Evolutionary conservation across 2,113 vertebrate species (phyloP).

Genomic region (Tursiops truncatus): DNA sequence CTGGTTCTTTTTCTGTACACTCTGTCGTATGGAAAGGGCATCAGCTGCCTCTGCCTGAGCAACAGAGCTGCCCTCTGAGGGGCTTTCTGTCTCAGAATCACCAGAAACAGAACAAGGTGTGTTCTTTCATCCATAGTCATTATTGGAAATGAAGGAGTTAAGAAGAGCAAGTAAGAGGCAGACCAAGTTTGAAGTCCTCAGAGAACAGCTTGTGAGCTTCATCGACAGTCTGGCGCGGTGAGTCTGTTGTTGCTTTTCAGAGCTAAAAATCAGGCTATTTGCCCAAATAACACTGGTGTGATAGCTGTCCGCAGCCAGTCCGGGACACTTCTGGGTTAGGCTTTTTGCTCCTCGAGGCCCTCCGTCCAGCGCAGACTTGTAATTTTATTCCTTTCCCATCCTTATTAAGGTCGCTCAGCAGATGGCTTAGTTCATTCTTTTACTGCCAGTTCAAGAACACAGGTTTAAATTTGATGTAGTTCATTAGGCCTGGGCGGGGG

Average conservation of each 20-base stretch:
- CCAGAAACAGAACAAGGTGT: slow-evolving; percentile 32
- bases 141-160: slow-evolving; percentile 94
- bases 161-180: slow-evolving; percentile 89
- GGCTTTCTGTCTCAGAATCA: slow-evolving; percentile 48
- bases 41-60: neutral
- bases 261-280: neutral
- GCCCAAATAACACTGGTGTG: neutral
- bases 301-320: neutral
- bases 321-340: neutral
- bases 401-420: slow-evolving; percentile 29
- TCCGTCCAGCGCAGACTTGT: neutral
- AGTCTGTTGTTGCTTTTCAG: slow-evolving; percentile 40
- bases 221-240: slow-evolving; percentile 93
- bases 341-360: neutral
- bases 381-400: neutral
- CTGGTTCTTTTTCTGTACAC: slow-evolving; percentile 17
- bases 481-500: neutral
- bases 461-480: slow-evolving; percentile 18
- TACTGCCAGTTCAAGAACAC: neutral
- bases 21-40: neutral
- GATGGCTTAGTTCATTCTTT: neutral
- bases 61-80: slow-evolving; percentile 41
- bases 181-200: slow-evolving; percentile 92
- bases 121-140: slow-evolving; percentile 84
- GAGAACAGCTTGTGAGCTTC: slow-evolving; percentile 89